Base-by-base conservation (phyloP, 2,113 vertebrate genomes). In the Heteronetta atricapilla region DNA sequence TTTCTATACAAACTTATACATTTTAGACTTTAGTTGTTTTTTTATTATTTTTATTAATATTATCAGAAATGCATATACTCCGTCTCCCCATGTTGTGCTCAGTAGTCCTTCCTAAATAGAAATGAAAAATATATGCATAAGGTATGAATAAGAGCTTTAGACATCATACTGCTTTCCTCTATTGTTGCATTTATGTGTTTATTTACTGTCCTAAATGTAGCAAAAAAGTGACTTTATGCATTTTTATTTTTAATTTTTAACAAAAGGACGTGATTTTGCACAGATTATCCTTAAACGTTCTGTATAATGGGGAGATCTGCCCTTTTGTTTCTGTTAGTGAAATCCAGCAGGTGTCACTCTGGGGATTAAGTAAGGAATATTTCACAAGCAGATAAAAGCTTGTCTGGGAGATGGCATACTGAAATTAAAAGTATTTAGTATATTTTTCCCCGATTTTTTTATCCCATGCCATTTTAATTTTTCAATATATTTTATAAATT, bases 261-360 rank as follows among this genome's bases (percentile, higher is more conserved):
- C 55, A 38, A 72, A 66, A 67, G 19, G 19, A 5, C 14, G 31
- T 1, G 0, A 9, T 83, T 90, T 79, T 86, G 28, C n/a, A 16
- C 17, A 40, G 10, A 9, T 76, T 36, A 31, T 86, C 53, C 50
- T 64, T 29, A n/a, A 52, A 42, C 40, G 25, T 48, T 82, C 44
- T 66, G 34, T 56, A 2, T 36, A 21, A 40, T 66, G 46, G 40
- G 11, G 52, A 18, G 75, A 67, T 52, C 67, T 72, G 31, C 7
- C 53, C 31, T 88, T 94, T 74, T n/a, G 53, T 86, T 89, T 89
- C 89, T 94, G 42, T 83, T 72, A 28, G 42, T 77, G 50, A 84
- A 92, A 91, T 94, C 95, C 95, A 96, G 97, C 91, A 97, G 94
- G 94, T 97, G 96, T 97, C 95, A 97, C 94, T 96, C 95, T 97